Evolutionary conservation across 2,797 vertebrate genomes (phyloP), one percentile per base, ranked within the genome.

Genomic region (Macroramphosus scolopax): DNA sequence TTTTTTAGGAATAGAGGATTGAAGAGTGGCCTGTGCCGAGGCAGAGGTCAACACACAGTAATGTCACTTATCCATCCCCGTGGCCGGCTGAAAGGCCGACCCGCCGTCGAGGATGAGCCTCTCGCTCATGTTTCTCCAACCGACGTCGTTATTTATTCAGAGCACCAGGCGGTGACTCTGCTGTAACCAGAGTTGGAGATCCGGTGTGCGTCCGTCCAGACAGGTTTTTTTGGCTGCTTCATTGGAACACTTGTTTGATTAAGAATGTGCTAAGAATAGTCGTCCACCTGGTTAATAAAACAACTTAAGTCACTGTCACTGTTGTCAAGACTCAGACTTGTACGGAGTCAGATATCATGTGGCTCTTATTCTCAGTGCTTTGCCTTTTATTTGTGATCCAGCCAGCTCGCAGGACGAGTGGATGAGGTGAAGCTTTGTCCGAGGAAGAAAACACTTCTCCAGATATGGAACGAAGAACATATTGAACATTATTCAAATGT

Each of bases 101-200:
- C 46, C 35, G 38, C 59, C 44, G 47, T 68, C 51, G 57, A 62
- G 67, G 52, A 63, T 64, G 58, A 44, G 41, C 49, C 48, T 60
- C 64, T 75, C 9, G 62, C 69, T 86, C 77, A 64, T 76, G 83
- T 84, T 85, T 83, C 86, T 41, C 33, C 44, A 46, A 31, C 59
- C 52, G 6, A 25, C 36, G 56, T 80, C 46, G 72, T 86, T 82
- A 83, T 64, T 89, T 84, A 87, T 88, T 89, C 77, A 87, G 70
- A 55, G 74, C 63, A 47, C 33, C 51, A 57, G 73, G 33, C 72
- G 49, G 68, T 49, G 68, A 62, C 69, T 44, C 32, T 36, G 72
- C 38, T 75, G 80, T 80, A 83, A 86, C 78, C 58, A 75, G 78
- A 81, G 80, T 82, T 75, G 55, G 24, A 53, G 40, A 67, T 64